A percentile compares a stretch with the other conserved stretches of the same genome.
Conservation (phyloP, 2,113 vertebrate species). For the Mellivora capensis region DNA sequence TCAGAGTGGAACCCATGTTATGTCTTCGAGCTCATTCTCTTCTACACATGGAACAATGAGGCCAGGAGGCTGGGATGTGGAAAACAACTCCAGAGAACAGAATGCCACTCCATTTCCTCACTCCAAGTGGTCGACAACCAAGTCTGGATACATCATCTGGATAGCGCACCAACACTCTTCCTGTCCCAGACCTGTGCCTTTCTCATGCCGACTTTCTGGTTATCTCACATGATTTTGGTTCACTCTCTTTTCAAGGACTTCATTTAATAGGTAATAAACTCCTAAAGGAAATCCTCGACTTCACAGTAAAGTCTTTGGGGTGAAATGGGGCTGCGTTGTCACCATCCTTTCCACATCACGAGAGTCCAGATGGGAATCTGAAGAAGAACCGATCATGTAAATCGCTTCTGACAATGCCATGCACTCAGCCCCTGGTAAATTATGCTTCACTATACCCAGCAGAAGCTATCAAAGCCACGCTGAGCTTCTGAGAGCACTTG, state of each 20-base stretch:
- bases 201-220: background rate
- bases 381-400: background rate
- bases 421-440: background rate
- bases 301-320: background rate
- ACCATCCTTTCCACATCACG: background rate
- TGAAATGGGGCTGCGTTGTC: background rate
- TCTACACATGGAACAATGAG: background rate
- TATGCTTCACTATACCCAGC: background rate
- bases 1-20: background rate
- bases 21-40: background rate
- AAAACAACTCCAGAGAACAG: background rate
- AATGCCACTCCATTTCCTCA: rapidly evolving
- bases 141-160: background rate
- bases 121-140: background rate
- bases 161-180: background rate
- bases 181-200: background rate
- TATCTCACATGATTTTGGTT: background rate
- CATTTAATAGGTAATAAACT: background rate
- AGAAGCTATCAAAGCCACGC: background rate
- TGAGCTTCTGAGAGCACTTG: background rate
- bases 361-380: background rate
- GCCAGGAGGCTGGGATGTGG: background rate
- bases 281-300: background rate
- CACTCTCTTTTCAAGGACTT: background rate
- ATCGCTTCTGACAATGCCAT: background rate